phyloP scores from a whole-genome alignment of 2,797 vertebrate genomes.

The Esox lucius region DNA sequence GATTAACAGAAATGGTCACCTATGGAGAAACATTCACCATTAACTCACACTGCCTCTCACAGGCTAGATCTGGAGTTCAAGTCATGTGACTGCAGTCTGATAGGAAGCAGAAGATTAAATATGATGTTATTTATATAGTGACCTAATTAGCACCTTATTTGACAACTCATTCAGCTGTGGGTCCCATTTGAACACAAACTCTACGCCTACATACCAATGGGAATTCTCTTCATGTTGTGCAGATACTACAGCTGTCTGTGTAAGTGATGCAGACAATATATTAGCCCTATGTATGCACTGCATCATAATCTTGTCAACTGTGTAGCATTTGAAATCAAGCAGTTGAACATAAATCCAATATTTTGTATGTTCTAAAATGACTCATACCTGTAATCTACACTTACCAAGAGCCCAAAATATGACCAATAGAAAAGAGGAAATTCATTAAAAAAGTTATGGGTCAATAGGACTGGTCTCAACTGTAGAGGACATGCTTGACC shows the following conservation, averaged over 20 bases:
- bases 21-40: constrained; percentile 4
- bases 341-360: background rate
- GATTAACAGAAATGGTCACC: constrained; percentile 10
- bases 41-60: background rate
- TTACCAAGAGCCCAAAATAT: background rate
- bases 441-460: background rate
- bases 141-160: background rate
- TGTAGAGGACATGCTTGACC: background rate
- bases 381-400: background rate
- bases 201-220: background rate
- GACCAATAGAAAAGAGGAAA: background rate
- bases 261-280: background rate
- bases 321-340: background rate
- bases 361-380: background rate
- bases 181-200: background rate
- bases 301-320: background rate
- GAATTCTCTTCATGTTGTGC: background rate
- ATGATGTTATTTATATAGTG: background rate
- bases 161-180: background rate
- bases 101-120: background rate
- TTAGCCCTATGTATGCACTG: background rate
- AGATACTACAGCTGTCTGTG: background rate
- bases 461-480: constrained; percentile 7
- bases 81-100: background rate
- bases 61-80: background rate